These are phyloP conservation scores for Perodicticus potto DNA, from an alignment of 2,797 vertebrate genomes.

Conservation along the genomic window DNA sequence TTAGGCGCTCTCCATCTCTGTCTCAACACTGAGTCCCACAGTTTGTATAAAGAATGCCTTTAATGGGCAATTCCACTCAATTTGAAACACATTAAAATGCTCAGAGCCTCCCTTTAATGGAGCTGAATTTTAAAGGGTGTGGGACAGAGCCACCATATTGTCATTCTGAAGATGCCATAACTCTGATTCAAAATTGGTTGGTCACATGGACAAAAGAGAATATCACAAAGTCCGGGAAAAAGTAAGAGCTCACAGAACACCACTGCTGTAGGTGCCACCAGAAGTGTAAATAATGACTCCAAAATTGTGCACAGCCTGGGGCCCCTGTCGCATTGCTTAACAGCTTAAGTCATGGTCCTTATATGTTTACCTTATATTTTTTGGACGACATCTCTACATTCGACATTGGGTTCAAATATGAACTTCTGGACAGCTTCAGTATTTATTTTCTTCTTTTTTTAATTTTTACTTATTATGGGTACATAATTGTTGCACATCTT, in stretches of 20 bases:
- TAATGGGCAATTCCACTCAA: not conserved
- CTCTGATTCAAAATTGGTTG: not conserved
- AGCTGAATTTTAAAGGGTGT: not conserved
- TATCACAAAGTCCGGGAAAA: not conserved
- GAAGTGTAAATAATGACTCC: not conserved
- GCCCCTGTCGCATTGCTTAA: not conserved
- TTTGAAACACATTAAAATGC: not conserved
- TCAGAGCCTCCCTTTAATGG: not conserved
- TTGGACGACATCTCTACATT: not conserved
- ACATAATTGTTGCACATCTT: too few species aligned
- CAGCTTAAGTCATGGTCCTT: not conserved
- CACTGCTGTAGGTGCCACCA: not conserved
- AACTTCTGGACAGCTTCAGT: not conserved
- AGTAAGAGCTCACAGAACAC: not conserved
- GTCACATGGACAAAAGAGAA: slow-evolving; percentile 18
- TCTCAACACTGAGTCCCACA: not conserved
- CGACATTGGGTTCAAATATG: not conserved
- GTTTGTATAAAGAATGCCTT: not conserved
- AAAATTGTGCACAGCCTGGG: not conserved
- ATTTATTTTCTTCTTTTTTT: not conserved
- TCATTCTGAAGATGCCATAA: not conserved
- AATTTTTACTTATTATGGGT: too few species aligned
- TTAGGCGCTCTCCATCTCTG: not conserved
- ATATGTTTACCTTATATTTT: not conserved
- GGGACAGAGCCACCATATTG: not conserved